Base-by-base conservation (phyloP, 1,140 invertebrate genomes). In the Bactericera cockerelli region DNA sequence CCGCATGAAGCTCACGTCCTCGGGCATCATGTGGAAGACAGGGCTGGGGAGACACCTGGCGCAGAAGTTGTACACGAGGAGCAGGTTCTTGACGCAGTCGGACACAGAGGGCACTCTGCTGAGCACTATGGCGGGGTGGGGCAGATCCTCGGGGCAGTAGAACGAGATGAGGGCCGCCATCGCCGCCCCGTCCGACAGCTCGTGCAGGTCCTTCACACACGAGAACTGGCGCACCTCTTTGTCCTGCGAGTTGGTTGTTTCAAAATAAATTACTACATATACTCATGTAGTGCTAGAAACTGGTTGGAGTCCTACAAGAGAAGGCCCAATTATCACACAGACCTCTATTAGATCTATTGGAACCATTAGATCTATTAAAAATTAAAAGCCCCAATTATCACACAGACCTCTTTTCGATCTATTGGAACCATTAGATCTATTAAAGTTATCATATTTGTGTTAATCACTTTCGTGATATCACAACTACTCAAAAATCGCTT, bases 1-100 rank as follows among this genome's bases (percentile, higher is more conserved):
- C 71, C 91, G 81, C 79, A 94, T 87, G 69, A 95, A 97, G 25
- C 95, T 87, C 55, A 98, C 82, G 72, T 99, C 95, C 72, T 98
- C 93, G 38, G 92, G 89, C 69, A 84, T 84, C 78, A 98, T 88
- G 70, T 97, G 93, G 76, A 95, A 95, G 68, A 92, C 84, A 67
- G 88, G 83, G 71, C 84, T 84, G 62, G 92, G 90, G 68, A 98
- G 79, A 70, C 80, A 79, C 70, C 81, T 79, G 63, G 79, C 73
- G 70, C 92, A 97, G 75, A 98, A 97, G 65, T 83, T 80, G 68
- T 88, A 81, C 42, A 98, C 84, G 64, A 96, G 76, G 65, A 86
- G 81, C 25, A 98, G 80, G 76, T 98, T 98, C 74, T 94, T 89
- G 62, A 97, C 79, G 58, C 91, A 95, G 72, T 98, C 93, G 60